These are phyloP conservation scores for Anthonomus grandis DNA, from an alignment of 1,140 invertebrate species.

Conservation along the genomic window DNA sequence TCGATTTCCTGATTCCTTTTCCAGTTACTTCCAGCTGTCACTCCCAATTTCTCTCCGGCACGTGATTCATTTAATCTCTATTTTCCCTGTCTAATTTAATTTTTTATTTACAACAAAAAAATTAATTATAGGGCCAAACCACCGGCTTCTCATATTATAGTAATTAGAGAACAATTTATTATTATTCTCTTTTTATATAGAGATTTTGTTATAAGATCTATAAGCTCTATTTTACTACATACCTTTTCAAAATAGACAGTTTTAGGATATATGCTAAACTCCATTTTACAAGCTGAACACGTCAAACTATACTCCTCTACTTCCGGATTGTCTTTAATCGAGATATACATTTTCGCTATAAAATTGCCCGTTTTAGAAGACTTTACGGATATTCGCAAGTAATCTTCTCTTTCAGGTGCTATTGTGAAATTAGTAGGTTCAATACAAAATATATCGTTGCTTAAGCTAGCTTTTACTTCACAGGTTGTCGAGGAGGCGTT, in stretches of 20 bases:
- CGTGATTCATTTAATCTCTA: too few species aligned
- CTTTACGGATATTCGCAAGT: conserved; percentile 24
- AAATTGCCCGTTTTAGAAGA: conserved; percentile 24
- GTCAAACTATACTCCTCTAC: conserved; percentile 29
- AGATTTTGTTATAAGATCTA: too few species aligned
- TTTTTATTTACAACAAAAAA: too few species aligned
- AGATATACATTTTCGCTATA: conserved; percentile 25
- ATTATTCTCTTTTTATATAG: too few species aligned
- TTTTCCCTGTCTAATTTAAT: too few species aligned
- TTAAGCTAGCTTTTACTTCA: neutral
- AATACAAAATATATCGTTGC: conserved; percentile 5
- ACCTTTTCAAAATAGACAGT: conserved; percentile 35
- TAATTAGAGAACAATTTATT: too few species aligned
- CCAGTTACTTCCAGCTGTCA: too few species aligned
- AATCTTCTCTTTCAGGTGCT: conserved; percentile 15
- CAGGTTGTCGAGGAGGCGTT: neutral
- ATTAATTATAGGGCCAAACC: too few species aligned
- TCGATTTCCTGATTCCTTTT: too few species aligned
- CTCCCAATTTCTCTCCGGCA: too few species aligned
- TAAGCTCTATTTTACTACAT: neutral
- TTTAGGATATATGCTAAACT: conserved; percentile 32
- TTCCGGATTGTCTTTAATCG: conserved; percentile 40
- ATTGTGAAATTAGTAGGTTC: conserved; percentile 12
- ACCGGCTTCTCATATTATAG: too few species aligned
- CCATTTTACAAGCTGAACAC: conserved; percentile 26